Evolutionary conservation across 2,888 invertebrate genomes (phyloP).

Genomic region (Chloroclysta siterata): DNA sequence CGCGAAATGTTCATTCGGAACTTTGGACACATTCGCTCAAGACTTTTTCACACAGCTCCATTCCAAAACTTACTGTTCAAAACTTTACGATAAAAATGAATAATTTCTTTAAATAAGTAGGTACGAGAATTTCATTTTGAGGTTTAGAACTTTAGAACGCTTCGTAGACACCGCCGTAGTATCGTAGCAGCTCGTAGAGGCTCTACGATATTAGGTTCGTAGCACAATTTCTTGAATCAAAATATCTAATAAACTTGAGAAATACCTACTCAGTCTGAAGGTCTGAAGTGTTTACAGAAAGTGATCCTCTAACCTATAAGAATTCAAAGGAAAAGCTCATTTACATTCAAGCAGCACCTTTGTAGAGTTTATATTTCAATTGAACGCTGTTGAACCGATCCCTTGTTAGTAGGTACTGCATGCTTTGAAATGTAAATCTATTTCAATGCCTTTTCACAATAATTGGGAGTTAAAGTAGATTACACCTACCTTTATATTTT

Average conservation of each 20-base stretch:
- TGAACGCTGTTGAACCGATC: not conserved
- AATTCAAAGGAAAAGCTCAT: slow-evolving; percentile 18
- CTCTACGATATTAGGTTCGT: not conserved
- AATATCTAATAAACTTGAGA: not conserved
- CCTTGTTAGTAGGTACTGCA: slow-evolving; percentile 14
- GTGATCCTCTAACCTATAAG: slow-evolving; percentile 10
- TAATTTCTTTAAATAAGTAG: too few relatives aligned
- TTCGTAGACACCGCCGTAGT: not conserved
- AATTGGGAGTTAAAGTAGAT: not conserved
- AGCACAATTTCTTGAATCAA: not conserved
- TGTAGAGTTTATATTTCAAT: slow-evolving; percentile 13
- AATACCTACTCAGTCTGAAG: not conserved
- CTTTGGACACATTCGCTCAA: too few relatives aligned
- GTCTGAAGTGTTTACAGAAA: slow-evolving; percentile 10
- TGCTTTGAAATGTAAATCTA: slow-evolving; percentile 3
- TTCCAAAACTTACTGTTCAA: too few relatives aligned
- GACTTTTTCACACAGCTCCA: too few relatives aligned
- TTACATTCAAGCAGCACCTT: slow-evolving; percentile 21
- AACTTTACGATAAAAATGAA: too few relatives aligned
- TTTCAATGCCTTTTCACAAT: slow-evolving; percentile 2
- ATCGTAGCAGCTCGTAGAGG: not conserved
- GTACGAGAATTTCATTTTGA: too few relatives aligned
- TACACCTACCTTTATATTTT: not conserved
- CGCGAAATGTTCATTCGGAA: too few relatives aligned
- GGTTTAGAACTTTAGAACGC: too few relatives aligned